These are phyloP conservation scores for Zapornia atra DNA, from an alignment of 2,113 vertebrate genomes.

Conservation along the genomic window DNA sequence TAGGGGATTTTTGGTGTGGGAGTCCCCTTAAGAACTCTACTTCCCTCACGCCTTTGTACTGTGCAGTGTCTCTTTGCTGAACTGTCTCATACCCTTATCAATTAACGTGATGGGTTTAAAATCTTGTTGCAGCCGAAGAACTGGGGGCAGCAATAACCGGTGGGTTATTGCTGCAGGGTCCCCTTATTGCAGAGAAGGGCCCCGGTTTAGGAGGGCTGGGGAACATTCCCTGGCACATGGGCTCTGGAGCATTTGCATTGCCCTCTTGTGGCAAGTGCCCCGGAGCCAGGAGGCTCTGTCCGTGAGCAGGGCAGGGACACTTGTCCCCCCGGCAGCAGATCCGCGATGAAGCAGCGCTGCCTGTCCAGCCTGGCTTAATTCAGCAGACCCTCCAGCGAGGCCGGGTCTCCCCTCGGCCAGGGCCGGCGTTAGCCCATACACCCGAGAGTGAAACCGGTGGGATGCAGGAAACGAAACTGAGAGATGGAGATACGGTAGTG, in stretches of 20 bases:
- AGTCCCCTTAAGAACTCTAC: neutral
- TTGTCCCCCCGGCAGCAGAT: neutral
- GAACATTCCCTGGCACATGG: rapidly evolving
- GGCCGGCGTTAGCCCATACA: neutral
- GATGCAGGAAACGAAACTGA: neutral
- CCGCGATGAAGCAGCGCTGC: rapidly evolving
- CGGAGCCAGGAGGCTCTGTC: neutral
- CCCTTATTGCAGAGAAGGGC: too few relatives aligned
- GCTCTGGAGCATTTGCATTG: conserved; percentile 1
- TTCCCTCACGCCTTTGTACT: neutral
- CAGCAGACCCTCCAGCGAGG: neutral
- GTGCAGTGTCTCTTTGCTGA: neutral
- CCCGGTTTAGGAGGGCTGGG: neutral
- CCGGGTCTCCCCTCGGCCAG: neutral
- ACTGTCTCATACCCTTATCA: neutral
- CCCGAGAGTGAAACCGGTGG: neutral
- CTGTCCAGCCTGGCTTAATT: neutral
- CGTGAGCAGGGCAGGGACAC: rapidly evolving
- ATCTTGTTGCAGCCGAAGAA: rapidly evolving
- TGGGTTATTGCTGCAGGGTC: neutral
- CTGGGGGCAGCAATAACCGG: too few relatives aligned
- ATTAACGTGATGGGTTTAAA: neutral
- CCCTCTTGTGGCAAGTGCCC: conserved; percentile 45
- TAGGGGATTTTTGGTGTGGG: conserved; percentile 1
- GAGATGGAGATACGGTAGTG: neutral